These are phyloP conservation scores for Phallusia fumigata DNA, from an alignment of 23 tunicate genomes.

Conservation along the genomic window DNA sequence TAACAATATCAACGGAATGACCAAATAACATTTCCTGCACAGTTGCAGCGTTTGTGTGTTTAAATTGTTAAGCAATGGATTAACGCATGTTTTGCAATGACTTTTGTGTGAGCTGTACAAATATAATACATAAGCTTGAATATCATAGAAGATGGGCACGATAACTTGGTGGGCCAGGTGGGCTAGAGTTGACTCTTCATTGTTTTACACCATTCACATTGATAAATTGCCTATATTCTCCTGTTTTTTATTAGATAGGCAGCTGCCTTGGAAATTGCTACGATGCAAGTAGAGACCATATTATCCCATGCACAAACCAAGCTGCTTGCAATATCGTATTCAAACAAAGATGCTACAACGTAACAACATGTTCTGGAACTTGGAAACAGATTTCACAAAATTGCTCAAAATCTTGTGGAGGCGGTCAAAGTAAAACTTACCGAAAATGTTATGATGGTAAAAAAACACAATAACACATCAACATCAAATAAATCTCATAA, in stretches of 20 bases:
- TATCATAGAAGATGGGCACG: too few relatives aligned
- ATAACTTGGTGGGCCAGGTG: too few relatives aligned
- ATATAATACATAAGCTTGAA: too few relatives aligned
- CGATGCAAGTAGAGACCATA: background rate
- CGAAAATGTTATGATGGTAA: background rate
- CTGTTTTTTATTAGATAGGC: background rate
- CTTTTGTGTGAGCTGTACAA: too few relatives aligned
- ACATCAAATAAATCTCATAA: background rate
- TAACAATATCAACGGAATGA: too few relatives aligned
- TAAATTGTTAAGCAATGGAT: too few relatives aligned
- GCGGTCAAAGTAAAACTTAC: background rate
- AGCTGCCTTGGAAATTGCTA: conserved; percentile 18
- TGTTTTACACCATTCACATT: too few relatives aligned
- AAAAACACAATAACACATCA: background rate
- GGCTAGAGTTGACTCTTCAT: too few relatives aligned
- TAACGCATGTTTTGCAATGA: too few relatives aligned
- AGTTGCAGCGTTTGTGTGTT: too few relatives aligned
- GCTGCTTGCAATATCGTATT: background rate
- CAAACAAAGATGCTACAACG: conserved; percentile 4
- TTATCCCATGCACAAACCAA: background rate
- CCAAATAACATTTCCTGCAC: too few relatives aligned
- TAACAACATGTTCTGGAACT: conserved; percentile 3
- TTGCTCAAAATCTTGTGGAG: conserved; percentile 3
- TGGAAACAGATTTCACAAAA: background rate
- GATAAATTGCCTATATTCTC: too few relatives aligned